phyloP scores from a whole-genome alignment of 2,888 invertebrate species.

The Andrena camellia region DNA sequence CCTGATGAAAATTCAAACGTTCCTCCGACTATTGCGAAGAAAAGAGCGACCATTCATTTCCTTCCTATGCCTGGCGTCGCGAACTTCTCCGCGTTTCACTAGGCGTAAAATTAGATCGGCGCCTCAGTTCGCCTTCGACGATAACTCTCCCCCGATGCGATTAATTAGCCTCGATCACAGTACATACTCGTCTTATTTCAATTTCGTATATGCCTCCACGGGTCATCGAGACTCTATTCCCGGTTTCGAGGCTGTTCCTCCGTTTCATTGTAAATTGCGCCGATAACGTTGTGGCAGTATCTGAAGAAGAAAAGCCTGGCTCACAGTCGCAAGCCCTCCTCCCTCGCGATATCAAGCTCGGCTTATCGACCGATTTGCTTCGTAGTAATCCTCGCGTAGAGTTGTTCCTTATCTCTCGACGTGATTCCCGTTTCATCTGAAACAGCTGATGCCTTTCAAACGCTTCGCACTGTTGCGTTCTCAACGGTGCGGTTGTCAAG shows the following conservation, averaged over 20 bases:
- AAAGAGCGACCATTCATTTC: too few species aligned
- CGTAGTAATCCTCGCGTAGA: constrained; percentile 4
- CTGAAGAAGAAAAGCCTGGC: constrained; percentile 11
- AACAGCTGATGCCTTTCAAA: constrained; percentile 3
- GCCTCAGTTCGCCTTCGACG: background rate
- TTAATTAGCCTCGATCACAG: constrained; percentile 45
- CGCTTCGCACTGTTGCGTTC: background rate
- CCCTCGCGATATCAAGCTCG: background rate
- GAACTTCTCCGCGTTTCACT: constrained; percentile 28
- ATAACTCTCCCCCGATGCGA: constrained; percentile 26
- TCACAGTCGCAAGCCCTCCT: background rate
- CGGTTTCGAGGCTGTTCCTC: constrained; percentile 27
- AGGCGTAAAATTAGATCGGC: constrained; percentile 46
- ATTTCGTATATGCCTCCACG: constrained; percentile 19
- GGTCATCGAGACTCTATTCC: constrained; percentile 35
- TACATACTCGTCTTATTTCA: background rate
- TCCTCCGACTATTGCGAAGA: background rate
- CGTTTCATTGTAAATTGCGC: constrained; percentile 23
- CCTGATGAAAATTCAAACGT: background rate
- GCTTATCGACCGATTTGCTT: constrained; percentile 32
- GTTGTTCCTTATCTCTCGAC: constrained; percentile 20
- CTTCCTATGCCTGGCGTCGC: background rate
- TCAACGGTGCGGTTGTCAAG: background rate
- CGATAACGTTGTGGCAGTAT: constrained; percentile 31
- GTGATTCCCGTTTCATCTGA: constrained; percentile 11